These are phyloP conservation scores for Paracentrotus lividus DNA, from an alignment of 53 echinoderm and acorn worm species.

Conservation along the genomic window DNA sequence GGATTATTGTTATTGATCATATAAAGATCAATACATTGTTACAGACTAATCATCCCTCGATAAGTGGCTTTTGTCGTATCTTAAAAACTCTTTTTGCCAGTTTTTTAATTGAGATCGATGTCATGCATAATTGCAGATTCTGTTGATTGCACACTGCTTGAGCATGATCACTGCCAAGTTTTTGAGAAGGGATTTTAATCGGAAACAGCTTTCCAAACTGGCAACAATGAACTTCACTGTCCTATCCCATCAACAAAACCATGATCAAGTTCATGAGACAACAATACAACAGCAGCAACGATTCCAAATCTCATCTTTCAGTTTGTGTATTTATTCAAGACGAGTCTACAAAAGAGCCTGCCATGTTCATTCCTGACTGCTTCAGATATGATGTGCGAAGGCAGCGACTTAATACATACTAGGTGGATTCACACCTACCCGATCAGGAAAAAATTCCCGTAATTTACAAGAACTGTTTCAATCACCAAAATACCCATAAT, in stretches of 20 bases:
- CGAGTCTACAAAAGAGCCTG: constrained; percentile 15
- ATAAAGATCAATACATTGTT: not conserved
- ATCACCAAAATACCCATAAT: too few relatives aligned
- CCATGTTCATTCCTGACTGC: constrained; percentile 46
- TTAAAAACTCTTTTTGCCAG: constrained; percentile 3
- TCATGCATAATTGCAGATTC: not conserved
- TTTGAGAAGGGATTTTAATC: not conserved
- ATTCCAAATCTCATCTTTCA: constrained; percentile 55
- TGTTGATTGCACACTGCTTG: not conserved
- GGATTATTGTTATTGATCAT: not conserved
- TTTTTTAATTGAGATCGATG: constrained; percentile 35
- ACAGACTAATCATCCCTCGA: not conserved
- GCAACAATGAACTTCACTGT: not conserved
- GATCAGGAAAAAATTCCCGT: too few relatives aligned
- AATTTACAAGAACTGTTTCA: too few relatives aligned
- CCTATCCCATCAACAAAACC: constrained; percentile 6
- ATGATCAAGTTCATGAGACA: constrained; percentile 41
- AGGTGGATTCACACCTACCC: too few relatives aligned
- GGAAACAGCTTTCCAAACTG: not conserved
- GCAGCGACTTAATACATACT: too few relatives aligned
- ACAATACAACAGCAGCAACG: not conserved
- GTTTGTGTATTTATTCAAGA: constrained; percentile 49
- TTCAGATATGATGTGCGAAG: constrained; percentile 27
- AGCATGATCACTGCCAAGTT: not conserved
- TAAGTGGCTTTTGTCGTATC: not conserved